These are phyloP conservation scores for Piscicola geometra DNA, from an alignment of 2,888 invertebrate genomes.

Conservation along the genomic window DNA sequence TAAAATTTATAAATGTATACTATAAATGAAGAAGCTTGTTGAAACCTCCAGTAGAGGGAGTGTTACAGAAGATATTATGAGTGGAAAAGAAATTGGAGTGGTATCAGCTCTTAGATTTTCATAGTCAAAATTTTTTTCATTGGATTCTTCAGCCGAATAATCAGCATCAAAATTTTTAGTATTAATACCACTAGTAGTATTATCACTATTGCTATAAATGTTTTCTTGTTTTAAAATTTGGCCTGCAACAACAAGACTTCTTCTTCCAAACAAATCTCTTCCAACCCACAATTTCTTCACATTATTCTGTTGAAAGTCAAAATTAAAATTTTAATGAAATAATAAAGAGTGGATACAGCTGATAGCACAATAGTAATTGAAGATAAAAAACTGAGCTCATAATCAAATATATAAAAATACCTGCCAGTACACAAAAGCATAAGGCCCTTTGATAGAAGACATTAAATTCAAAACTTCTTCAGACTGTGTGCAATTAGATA, in stretches of 20 bases:
- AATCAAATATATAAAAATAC: slow-evolving; percentile 43
- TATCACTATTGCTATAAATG: not conserved
- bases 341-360: not conserved
- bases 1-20: slow-evolving; percentile 15
- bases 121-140: not conserved
- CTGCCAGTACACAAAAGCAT: slow-evolving; percentile 72
- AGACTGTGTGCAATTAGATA: slow-evolving; percentile 45
- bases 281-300: slow-evolving; percentile 64
- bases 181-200: not conserved
- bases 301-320: slow-evolving; percentile 19
- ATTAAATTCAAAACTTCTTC: slow-evolving; percentile 58
- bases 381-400: too few species aligned
- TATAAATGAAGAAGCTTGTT: not conserved
- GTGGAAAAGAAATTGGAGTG: too few species aligned
- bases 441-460: slow-evolving; percentile 71
- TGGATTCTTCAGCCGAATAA: not conserved
- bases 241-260: slow-evolving; percentile 67
- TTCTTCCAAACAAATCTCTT: slow-evolving; percentile 78
- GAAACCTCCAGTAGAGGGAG: not conserved
- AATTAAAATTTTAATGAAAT: not conserved
- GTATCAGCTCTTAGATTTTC: too few species aligned
- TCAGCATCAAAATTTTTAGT: not conserved
- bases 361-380: slow-evolving; percentile 1
- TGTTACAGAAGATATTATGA: slow-evolving; percentile 5
- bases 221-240: not conserved